Percentiles rank a stretch among this genome's conserved stretches.
These are phyloP conservation scores for Oreocharis arfaki DNA, from an alignment of 2,113 vertebrate genomes.

Conservation along the genomic window DNA sequence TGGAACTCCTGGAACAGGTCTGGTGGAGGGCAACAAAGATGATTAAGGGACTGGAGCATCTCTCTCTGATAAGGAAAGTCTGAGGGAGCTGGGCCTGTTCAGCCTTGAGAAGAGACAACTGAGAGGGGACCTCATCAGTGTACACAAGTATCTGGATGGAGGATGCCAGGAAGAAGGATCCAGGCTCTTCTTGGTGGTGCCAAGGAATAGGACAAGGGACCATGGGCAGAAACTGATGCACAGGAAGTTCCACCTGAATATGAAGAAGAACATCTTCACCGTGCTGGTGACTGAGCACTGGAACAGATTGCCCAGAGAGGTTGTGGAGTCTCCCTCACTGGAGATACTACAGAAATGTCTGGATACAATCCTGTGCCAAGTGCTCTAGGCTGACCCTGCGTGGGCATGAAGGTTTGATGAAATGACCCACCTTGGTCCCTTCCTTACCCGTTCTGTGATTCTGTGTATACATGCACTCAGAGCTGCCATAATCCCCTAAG, in stretches of 20 bases:
- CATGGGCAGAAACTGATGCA: not conserved
- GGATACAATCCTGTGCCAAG: not conserved
- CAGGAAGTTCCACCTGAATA: not conserved
- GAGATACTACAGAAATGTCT: not conserved
- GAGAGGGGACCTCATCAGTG: not conserved
- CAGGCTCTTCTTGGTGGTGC: not conserved
- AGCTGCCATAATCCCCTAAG: not conserved
- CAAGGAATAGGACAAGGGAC: not conserved
- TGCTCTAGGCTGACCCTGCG: not conserved
- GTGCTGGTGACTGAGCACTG: not conserved
- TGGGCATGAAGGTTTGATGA: not conserved
- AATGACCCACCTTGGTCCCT: not conserved
- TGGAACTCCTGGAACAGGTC: not conserved
- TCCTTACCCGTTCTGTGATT: not conserved
- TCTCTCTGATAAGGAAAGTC: not conserved
- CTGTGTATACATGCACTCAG: not conserved
- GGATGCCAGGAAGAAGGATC: not conserved
- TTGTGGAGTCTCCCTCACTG: not conserved
- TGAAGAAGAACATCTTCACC: not conserved
- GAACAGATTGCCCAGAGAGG: not conserved
- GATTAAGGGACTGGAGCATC: not conserved
- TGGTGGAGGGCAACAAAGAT: not conserved
- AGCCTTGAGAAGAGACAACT: not conserved
- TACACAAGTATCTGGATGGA: not conserved
- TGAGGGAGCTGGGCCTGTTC: not conserved